Base-by-base conservation (phyloP, 2,113 vertebrate species). In the Zosterops hypoxanthus region DNA sequence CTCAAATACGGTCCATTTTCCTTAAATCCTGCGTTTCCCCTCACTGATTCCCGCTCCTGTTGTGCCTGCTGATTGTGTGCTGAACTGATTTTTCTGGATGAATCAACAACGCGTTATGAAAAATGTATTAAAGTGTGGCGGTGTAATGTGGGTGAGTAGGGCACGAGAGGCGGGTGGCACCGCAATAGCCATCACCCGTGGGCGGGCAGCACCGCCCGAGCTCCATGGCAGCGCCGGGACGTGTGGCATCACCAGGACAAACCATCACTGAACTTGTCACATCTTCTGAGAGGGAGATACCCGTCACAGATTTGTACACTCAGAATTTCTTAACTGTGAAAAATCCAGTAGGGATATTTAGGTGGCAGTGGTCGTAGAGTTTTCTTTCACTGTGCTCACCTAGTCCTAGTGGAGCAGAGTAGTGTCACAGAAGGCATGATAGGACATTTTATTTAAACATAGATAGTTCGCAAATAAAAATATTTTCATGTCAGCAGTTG, bases 111-210 rank as follows among this genome's bases (percentile, higher is more conserved):
- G 25, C 3, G 47, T 64, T 52, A 60, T 68, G 83, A 86, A 95
- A 92, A 95, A 72, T 70, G 60, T 66, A 92, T 92, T 94, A 26
- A 80, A 80, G 53, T 76, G 5, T 80, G 44, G 79, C 33, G 80
- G 59, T 88, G 65, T 88, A 50, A 91, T 94, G 87, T 94, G 84
- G 93, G 95, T 95, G 94, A 95, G 92, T 93, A 95, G 97, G 93
- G 78, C 90, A 93, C 15, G 42, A 2, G 53, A 69, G 26, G 77
- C 92, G 16, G 73, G 19, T 59, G 84, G 94, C 78, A n/a, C 79
- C 69, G 94, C 78, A 49, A 71, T 72, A 55, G n/a, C 31, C 66
- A 5, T 11, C 86, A 20, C 76, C 85, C 57, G 2, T 19, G 82
- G 85, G 26, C 76, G 57, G 47, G 36, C 33, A 18, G 5, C 39